Percentiles rank a stretch among this genome's conserved stretches.
Evolutionary conservation across 2,113 vertebrate genomes (phyloP).

Genomic region (Origma solitaria): DNA sequence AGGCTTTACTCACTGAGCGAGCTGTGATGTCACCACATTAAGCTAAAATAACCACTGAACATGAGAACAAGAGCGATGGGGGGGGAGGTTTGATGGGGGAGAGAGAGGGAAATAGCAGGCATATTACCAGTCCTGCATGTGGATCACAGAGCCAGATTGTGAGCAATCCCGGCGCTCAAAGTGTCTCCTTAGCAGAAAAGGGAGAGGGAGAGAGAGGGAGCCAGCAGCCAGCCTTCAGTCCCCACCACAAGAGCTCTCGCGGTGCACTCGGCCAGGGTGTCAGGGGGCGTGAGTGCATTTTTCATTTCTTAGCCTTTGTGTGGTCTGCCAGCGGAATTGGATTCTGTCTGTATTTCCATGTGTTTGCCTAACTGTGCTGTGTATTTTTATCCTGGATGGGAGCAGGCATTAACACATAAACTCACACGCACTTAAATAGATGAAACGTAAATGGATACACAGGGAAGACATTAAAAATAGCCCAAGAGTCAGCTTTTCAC

Average conservation of each 20-base stretch:
- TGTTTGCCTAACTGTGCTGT: slow-evolving; percentile 33
- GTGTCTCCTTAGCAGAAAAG: slow-evolving; percentile 72
- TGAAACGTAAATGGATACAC: neutral
- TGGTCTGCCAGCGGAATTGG: slow-evolving; percentile 51
- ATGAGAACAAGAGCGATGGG: slow-evolving; percentile 40
- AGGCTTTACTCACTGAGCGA: slow-evolving; percentile 63
- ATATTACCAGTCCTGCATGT: slow-evolving; percentile 79
- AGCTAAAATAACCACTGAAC: slow-evolving; percentile 77
- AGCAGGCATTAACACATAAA: neutral
- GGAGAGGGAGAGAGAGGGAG: slow-evolving; percentile 66
- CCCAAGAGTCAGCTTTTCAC: neutral
- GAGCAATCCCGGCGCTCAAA: slow-evolving; percentile 77
- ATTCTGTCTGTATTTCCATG: slow-evolving; percentile 52
- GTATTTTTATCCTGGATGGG: neutral
- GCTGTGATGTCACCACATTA: slow-evolving; percentile 77
- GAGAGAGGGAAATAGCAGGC: slow-evolving; percentile 75
- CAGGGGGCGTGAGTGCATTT: slow-evolving; percentile 69
- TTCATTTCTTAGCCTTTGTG: slow-evolving; percentile 60
- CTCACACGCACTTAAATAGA: neutral
- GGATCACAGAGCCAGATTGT: slow-evolving; percentile 74
- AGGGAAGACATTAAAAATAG: neutral
- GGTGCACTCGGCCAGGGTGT: slow-evolving; percentile 71
- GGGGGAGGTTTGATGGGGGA: neutral
- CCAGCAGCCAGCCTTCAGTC: slow-evolving; percentile 65
- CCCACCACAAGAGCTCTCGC: neutral